Conservation (phyloP, 2,113 vertebrate species). For the Hyaena hyaena region DNA sequence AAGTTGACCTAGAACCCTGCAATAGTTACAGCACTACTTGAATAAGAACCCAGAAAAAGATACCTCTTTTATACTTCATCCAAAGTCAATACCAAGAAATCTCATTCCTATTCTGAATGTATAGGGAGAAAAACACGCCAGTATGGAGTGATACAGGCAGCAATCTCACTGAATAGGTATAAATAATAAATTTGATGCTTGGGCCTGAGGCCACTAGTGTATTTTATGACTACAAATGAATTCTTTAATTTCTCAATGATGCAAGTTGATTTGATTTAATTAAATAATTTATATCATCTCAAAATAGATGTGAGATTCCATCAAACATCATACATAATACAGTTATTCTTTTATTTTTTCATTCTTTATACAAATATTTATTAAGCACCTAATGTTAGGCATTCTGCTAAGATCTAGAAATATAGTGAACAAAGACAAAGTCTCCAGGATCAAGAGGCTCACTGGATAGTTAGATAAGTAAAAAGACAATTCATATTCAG, state of each 20-base stretch:
- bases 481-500: not conserved
- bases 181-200: not conserved
- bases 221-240: conserved; percentile 32
- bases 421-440: not conserved
- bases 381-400: not conserved
- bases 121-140: not conserved
- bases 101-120: not conserved
- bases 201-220: not conserved
- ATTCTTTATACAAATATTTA: conserved; percentile 16
- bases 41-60: not conserved
- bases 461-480: not conserved
- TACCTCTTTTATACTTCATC: not conserved
- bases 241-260: conserved; percentile 39
- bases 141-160: not conserved
- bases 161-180: not conserved
- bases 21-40: not conserved
- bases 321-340: not conserved
- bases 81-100: conserved; percentile 24
- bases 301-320: not conserved
- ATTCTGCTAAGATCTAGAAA: not conserved
- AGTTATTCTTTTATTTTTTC: not conserved
- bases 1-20: not conserved
- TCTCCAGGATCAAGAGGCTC: not conserved
- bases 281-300: not conserved
- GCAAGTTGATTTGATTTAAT: not conserved